Evolutionary conservation across 2,888 invertebrate genomes (phyloP).

Genomic region (Drosophila monieri): DNA sequence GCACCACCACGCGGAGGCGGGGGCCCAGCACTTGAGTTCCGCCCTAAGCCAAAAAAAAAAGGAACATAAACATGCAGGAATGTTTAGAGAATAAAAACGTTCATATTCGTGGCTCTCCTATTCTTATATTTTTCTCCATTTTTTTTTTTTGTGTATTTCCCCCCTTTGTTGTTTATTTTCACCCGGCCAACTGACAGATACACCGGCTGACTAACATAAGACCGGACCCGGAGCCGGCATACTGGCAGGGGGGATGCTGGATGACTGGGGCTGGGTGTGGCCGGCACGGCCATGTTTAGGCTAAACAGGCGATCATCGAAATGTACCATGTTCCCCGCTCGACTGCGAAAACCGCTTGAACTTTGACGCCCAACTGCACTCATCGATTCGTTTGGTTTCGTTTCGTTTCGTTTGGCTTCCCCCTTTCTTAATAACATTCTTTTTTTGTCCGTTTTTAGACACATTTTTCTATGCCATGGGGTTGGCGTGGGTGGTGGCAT

Average conservation of each 20-base stretch:
- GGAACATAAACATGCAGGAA: constrained; percentile 70
- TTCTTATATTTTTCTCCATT: constrained; percentile 17
- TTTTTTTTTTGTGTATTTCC: constrained; percentile 20
- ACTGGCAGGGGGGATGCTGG: neutral
- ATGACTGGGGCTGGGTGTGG: constrained; percentile 63
- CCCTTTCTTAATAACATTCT: constrained; percentile 45
- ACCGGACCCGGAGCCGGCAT: constrained; percentile 4
- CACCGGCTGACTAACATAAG: constrained; percentile 46
- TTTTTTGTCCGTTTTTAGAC: constrained; percentile 76
- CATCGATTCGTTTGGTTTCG: constrained; percentile 28
- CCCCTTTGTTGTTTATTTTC: constrained; percentile 68
- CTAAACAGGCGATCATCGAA: constrained; percentile 61
- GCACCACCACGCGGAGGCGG: neutral
- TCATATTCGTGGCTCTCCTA: constrained; percentile 28
- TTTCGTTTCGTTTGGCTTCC: constrained; percentile 15
- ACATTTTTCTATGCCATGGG: constrained; percentile 61
- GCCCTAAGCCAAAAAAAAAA: constrained; percentile 14
- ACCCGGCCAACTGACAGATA: constrained; percentile 57
- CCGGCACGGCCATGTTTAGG: constrained; percentile 59
- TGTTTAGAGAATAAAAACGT: constrained; percentile 68
- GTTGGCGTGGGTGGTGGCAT: constrained; percentile 16
- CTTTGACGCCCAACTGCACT: constrained; percentile 73
- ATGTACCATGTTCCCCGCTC: constrained; percentile 51
- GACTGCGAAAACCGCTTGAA: constrained; percentile 63
- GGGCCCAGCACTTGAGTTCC: constrained; percentile 45